Evolutionary conservation across 1,140 invertebrate genomes (phyloP).

Genomic region (Zaprionus ornatus): DNA sequence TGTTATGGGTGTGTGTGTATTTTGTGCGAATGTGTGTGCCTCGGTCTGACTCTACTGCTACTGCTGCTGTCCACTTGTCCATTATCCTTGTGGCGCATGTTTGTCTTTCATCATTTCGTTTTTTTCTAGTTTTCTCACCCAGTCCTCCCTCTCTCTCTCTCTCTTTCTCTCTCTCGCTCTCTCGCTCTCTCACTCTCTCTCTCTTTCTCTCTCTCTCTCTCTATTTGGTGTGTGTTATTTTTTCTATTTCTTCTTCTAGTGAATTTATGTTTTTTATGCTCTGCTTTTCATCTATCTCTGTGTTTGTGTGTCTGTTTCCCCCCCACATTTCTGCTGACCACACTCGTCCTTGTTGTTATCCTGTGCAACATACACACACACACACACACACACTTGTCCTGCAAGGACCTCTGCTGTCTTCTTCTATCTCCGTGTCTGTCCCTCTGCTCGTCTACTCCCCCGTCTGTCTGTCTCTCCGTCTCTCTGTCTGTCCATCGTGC

Average conservation of each 20-base stretch:
- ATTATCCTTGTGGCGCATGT: slow-evolving; percentile 79
- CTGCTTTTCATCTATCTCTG: slow-evolving; percentile 67
- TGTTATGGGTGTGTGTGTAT: slow-evolving; percentile 9
- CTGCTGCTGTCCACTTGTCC: slow-evolving; percentile 44
- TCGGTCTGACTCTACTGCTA: slow-evolving; percentile 16
- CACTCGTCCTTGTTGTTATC: slow-evolving; percentile 49
- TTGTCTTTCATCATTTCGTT: slow-evolving; percentile 81
- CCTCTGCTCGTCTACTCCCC: slow-evolving; percentile 12
- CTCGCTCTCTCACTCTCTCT: slow-evolving; percentile 1
- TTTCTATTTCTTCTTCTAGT: slow-evolving; percentile 31
- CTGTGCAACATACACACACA: slow-evolving; percentile 31
- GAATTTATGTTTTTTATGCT: slow-evolving; percentile 79
- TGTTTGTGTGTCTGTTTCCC: slow-evolving; percentile 41
- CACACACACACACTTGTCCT: neutral
- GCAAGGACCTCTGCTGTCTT: slow-evolving; percentile 43
- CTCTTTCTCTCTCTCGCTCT: slow-evolving; percentile 1
- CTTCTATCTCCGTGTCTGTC: slow-evolving; percentile 55
- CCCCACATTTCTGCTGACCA: slow-evolving; percentile 73
- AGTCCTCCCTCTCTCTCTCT: neutral
- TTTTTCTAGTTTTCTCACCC: slow-evolving; percentile 34
- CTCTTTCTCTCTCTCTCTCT: neutral
- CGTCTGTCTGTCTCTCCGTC: slow-evolving; percentile 20
- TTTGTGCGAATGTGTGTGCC: slow-evolving; percentile 20
- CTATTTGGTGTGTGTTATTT: slow-evolving; percentile 19
- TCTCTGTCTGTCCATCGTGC: slow-evolving; percentile 54